A percentile compares a stretch with the other conserved stretches of the same genome.
These are phyloP conservation scores for Phalacrocorax brasilianus DNA, from an alignment of 2,113 vertebrate species.

Conservation along the genomic window DNA sequence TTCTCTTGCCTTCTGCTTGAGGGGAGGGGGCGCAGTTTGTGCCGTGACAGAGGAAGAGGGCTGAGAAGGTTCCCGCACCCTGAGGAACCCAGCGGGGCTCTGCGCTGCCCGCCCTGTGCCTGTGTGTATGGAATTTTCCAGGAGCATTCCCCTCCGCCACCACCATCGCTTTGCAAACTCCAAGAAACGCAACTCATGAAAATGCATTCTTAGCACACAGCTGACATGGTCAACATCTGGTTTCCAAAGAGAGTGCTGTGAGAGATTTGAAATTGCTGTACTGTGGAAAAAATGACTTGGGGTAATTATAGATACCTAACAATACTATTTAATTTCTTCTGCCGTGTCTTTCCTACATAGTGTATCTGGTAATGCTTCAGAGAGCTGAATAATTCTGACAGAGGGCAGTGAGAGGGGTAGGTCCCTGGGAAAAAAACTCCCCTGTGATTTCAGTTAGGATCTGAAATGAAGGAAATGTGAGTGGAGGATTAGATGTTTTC, in stretches of 20 bases:
- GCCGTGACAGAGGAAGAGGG: not conserved
- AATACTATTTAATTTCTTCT: constrained; percentile 65
- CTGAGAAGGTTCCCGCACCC: not conserved
- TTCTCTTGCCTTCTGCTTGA: not conserved
- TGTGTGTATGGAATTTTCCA: constrained; percentile 51
- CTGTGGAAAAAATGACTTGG: constrained; percentile 33
- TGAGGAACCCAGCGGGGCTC: not conserved
- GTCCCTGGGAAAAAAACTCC: not conserved
- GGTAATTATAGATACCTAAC: constrained; percentile 63
- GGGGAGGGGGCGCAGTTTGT: not conserved
- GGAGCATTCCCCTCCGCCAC: not conserved
- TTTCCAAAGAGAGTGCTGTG: constrained; percentile 53
- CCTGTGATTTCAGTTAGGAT: not conserved
- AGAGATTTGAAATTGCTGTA: constrained; percentile 58
- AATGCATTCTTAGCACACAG: constrained; percentile 67
- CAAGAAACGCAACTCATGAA: constrained; percentile 51
- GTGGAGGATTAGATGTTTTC: not conserved
- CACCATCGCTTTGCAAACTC: not conserved
- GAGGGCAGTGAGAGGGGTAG: not conserved
- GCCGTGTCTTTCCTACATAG: not conserved
- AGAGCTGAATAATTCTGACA: constrained; percentile 21
- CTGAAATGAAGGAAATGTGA: not conserved
- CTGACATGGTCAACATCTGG: constrained; percentile 70
- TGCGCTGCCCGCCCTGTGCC: not conserved
- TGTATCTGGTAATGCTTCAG: constrained; percentile 6